Conservation (phyloP, 37 sponge, comb jelly and placozoan genomes). For the Crambe crambe region DNA sequence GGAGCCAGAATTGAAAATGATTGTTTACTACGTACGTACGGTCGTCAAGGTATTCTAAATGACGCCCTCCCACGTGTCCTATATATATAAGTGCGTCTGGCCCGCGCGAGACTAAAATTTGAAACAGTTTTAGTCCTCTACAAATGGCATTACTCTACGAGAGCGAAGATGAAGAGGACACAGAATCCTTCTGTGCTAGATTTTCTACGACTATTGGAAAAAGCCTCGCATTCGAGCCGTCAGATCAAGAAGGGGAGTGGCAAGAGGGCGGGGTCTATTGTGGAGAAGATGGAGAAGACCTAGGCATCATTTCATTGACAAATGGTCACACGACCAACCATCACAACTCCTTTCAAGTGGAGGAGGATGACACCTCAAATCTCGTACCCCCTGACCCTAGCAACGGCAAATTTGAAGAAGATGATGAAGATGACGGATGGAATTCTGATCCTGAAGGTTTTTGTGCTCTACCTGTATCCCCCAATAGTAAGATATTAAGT, state of each 20-base stretch:
- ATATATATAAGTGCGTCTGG: not conserved
- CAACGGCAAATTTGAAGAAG: not conserved
- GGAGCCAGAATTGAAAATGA: not conserved
- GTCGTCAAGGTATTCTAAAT: not conserved
- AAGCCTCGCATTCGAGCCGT: not conserved
- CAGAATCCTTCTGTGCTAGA: too few relatives aligned
- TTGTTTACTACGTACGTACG: not conserved
- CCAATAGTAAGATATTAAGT: too few relatives aligned
- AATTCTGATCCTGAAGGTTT: not conserved
- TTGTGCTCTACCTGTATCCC: not conserved
- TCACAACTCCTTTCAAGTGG: not conserved
- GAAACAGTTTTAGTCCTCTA: too few relatives aligned
- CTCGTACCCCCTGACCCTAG: not conserved
- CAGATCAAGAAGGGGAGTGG: not conserved
- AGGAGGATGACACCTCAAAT: not conserved
- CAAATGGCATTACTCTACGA: too few relatives aligned
- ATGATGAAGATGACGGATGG: constrained; percentile 20
- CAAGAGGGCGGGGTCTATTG: not conserved
- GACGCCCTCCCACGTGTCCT: not conserved
- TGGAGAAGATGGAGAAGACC: not conserved
- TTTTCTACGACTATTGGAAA: too few relatives aligned
- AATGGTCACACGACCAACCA: too few relatives aligned
- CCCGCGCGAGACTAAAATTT: too few relatives aligned
- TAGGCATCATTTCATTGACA: too few relatives aligned
- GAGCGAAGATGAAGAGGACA: too few relatives aligned